Evolutionary conservation across 2,888 invertebrate genomes (phyloP).

Genomic region (Plemyria rubiginata): DNA sequence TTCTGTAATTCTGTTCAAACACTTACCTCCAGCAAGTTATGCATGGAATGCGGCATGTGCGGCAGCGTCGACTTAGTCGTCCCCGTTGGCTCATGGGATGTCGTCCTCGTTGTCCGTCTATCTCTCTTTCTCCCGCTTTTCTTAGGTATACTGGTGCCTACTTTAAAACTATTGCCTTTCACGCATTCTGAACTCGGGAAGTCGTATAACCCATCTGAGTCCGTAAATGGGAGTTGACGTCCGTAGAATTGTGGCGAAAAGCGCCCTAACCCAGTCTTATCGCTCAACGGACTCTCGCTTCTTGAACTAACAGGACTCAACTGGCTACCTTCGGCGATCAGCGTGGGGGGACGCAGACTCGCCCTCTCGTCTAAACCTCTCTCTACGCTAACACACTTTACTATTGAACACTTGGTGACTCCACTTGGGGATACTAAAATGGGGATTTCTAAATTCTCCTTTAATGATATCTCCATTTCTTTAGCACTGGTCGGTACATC

Average conservation of each 20-base stretch:
- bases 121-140: slow-evolving; percentile 87
- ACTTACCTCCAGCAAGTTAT: slow-evolving; percentile 86
- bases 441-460: slow-evolving; percentile 78
- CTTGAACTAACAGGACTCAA: slow-evolving; percentile 91
- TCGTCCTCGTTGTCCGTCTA: slow-evolving; percentile 84
- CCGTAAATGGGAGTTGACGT: slow-evolving; percentile 89
- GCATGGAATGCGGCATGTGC: slow-evolving; percentile 81
- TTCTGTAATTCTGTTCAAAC: background rate
- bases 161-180: slow-evolving; percentile 81
- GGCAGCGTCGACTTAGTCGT: slow-evolving; percentile 84
- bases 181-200: slow-evolving; percentile 90
- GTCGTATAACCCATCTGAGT: slow-evolving; percentile 92
- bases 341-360: slow-evolving; percentile 71
- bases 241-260: slow-evolving; percentile 91
- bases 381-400: slow-evolving; percentile 84
- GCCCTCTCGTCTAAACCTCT: slow-evolving; percentile 79
- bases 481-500: slow-evolving; percentile 89
- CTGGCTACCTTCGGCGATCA: slow-evolving; percentile 86
- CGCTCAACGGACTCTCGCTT: slow-evolving; percentile 91
- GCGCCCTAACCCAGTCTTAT: slow-evolving; percentile 87
- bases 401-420: slow-evolving; percentile 80
- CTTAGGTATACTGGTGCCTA: slow-evolving; percentile 80
- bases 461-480: slow-evolving; percentile 81
- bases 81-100: slow-evolving; percentile 73
- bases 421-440: slow-evolving; percentile 76